These are phyloP conservation scores for Drosophila albomicans DNA, from an alignment of 1,140 invertebrate genomes.

Conservation along the genomic window DNA sequence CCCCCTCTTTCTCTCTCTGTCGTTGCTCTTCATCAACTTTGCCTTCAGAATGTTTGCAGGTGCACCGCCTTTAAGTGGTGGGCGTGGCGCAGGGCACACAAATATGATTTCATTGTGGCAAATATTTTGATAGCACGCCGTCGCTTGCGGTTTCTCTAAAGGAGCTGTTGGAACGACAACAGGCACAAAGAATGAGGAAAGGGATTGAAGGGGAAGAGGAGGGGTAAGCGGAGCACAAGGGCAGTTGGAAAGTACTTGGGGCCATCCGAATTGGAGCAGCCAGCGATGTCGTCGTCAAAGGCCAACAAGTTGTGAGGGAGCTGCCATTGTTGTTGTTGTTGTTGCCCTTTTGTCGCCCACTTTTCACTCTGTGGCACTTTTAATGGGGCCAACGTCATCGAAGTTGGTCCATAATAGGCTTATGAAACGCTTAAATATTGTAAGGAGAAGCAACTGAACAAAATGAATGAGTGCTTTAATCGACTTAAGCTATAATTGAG, in stretches of 20 bases:
- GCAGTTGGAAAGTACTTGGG: slow-evolving; percentile 40
- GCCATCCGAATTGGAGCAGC: slow-evolving; percentile 31
- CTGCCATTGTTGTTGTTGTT: slow-evolving; percentile 46
- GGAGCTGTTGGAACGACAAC: not conserved
- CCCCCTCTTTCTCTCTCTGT: not conserved
- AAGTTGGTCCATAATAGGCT: slow-evolving; percentile 63
- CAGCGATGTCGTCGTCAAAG: slow-evolving; percentile 61
- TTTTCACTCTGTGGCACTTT: slow-evolving; percentile 42
- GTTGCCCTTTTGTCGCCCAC: slow-evolving; percentile 57
- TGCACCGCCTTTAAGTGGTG: slow-evolving; percentile 52
- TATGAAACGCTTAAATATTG: slow-evolving; percentile 54
- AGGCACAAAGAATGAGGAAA: not conserved
- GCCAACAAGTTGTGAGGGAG: slow-evolving; percentile 70
- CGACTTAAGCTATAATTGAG: slow-evolving; percentile 27
- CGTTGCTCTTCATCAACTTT: slow-evolving; percentile 21
- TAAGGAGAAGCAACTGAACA: slow-evolving; percentile 5
- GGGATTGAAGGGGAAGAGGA: no score
- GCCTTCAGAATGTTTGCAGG: slow-evolving; percentile 47
- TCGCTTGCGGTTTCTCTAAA: slow-evolving; percentile 36
- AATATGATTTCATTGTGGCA: slow-evolving; percentile 79
- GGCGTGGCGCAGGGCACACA: slow-evolving; percentile 38
- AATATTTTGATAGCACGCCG: slow-evolving; percentile 73
- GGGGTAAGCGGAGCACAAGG: not conserved
- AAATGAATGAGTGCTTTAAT: slow-evolving; percentile 24
- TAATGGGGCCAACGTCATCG: slow-evolving; percentile 46